Evolutionary conservation across 2,113 vertebrate genomes (phyloP).

Genomic region (Pipa parva): DNA sequence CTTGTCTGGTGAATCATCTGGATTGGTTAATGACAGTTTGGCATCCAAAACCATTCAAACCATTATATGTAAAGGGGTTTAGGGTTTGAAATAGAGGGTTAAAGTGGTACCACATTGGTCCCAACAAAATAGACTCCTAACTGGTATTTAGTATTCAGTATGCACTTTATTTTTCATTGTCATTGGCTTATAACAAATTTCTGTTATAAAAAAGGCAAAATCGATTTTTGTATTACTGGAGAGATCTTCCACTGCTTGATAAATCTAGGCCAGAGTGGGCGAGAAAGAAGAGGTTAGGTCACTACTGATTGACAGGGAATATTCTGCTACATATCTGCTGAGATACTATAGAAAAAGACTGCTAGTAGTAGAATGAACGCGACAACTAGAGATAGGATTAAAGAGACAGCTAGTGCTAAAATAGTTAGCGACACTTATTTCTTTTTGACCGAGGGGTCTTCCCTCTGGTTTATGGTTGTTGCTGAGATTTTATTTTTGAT

Average conservation of each 20-base stretch:
- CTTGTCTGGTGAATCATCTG: too few relatives aligned
- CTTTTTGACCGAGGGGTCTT: constrained; percentile 5
- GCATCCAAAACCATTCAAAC: too few relatives aligned
- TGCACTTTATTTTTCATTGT: too few relatives aligned
- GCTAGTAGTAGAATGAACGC: constrained; percentile 20
- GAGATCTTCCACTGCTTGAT: not conserved
- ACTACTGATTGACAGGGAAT: constrained; percentile 6
- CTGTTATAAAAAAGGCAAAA: too few relatives aligned
- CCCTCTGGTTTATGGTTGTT: constrained; percentile 23
- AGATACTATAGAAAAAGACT: constrained; percentile 19
- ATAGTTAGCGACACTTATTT: constrained; percentile 24
- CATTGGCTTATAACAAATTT: too few relatives aligned
- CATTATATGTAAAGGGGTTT: too few relatives aligned
- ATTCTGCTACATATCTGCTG: constrained; percentile 24
- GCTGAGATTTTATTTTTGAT: constrained; percentile 41
- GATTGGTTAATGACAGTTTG: too few relatives aligned
- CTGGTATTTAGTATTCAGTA: too few relatives aligned
- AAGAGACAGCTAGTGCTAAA: constrained; percentile 12
- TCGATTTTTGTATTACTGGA: too few relatives aligned
- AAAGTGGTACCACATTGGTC: too few relatives aligned
- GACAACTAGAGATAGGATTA: constrained; percentile 27
- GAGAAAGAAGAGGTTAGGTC: not conserved
- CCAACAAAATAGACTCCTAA: too few relatives aligned
- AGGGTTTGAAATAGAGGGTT: too few relatives aligned
- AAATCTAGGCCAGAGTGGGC: not conserved